A percentile compares a stretch with the other conserved stretches of the same genome.
Conservation (phyloP, 1,140 invertebrate genomes). For the Diploscapter pachys region DNA sequence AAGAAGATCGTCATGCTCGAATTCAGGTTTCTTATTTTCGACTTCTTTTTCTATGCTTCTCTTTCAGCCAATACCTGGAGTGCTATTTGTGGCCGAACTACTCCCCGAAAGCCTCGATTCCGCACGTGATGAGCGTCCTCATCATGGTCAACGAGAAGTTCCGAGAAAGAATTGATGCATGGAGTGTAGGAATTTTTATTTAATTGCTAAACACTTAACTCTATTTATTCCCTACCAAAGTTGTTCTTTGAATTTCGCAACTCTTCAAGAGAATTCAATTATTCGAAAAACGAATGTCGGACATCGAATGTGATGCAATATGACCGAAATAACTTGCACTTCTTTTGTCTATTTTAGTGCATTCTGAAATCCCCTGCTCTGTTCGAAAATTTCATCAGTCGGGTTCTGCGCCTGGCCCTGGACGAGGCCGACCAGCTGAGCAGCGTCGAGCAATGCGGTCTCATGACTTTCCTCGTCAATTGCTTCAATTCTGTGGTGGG, state of each 20-base stretch:
- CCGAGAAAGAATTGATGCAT: conserved; percentile 89
- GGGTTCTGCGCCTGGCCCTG: conserved; percentile 72
- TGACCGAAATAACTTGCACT: neutral
- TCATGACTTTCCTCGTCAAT: conserved; percentile 88
- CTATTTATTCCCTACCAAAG: conserved; percentile 21
- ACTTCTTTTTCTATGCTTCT: neutral
- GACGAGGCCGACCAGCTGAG: conserved; percentile 54
- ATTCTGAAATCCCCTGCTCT: conserved; percentile 77
- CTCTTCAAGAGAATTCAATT: too few species aligned
- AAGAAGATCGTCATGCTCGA: conserved; percentile 24
- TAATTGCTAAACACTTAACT: conserved; percentile 19
- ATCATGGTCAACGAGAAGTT: conserved; percentile 98
- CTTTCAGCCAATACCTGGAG: conserved; percentile 84
- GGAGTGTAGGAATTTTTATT: conserved; percentile 69
- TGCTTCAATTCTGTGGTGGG: conserved; percentile 80
- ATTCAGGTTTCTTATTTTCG: conserved; percentile 18
- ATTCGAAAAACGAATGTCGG: too few species aligned
- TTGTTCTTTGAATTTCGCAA: neutral
- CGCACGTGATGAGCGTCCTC: conserved; percentile 89
- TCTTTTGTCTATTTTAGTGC: conserved; percentile 62
- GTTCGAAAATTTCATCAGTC: conserved; percentile 81
- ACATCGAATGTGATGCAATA: neutral
- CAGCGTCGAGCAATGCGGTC: conserved; percentile 73
- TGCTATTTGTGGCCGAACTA: conserved; percentile 97
- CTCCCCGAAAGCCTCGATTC: conserved; percentile 66